Conservation (phyloP, 2,888 invertebrate species). For the Cheiracanthium punctorium region DNA sequence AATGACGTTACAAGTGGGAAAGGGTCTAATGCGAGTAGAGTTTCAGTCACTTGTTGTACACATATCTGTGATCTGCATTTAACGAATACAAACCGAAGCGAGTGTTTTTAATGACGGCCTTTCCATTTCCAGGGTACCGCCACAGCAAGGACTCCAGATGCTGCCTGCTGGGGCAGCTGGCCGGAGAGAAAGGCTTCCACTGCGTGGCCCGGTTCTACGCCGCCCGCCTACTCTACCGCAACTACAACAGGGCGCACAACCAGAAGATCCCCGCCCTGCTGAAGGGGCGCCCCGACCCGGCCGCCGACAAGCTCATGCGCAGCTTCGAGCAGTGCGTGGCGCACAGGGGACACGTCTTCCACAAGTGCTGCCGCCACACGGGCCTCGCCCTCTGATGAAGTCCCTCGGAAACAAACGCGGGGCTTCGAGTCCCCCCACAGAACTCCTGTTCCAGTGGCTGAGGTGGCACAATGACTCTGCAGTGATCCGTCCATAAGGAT, state of each 20-base stretch:
- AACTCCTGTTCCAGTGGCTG: too few species aligned
- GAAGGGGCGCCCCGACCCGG: slow-evolving; percentile 67
- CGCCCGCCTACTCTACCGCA: slow-evolving; percentile 72
- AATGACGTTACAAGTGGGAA: too few species aligned
- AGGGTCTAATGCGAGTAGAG: too few species aligned
- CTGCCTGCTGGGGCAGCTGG: slow-evolving; percentile 74
- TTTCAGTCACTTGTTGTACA: too few species aligned
- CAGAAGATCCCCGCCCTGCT: slow-evolving; percentile 72
- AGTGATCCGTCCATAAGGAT: too few species aligned
- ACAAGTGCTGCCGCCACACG: slow-evolving; percentile 74
- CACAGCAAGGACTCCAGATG: slow-evolving; percentile 73
- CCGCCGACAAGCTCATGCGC: slow-evolving; percentile 72
- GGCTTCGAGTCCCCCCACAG: too few species aligned
- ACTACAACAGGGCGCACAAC: slow-evolving; percentile 74
- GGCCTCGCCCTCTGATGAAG: too few species aligned
- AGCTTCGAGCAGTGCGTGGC: slow-evolving; percentile 74
- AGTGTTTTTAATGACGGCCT: too few species aligned
- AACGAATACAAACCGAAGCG: too few species aligned
- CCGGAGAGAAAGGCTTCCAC: slow-evolving; percentile 75
- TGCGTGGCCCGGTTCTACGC: slow-evolving; percentile 74
- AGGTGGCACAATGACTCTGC: too few species aligned
- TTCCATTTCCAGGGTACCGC: not conserved
- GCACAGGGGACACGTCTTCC: slow-evolving; percentile 72
- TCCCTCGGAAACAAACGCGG: too few species aligned
- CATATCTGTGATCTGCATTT: too few species aligned